Conservation (phyloP, 2,888 invertebrate species). For the Drosophila tanythrix region DNA sequence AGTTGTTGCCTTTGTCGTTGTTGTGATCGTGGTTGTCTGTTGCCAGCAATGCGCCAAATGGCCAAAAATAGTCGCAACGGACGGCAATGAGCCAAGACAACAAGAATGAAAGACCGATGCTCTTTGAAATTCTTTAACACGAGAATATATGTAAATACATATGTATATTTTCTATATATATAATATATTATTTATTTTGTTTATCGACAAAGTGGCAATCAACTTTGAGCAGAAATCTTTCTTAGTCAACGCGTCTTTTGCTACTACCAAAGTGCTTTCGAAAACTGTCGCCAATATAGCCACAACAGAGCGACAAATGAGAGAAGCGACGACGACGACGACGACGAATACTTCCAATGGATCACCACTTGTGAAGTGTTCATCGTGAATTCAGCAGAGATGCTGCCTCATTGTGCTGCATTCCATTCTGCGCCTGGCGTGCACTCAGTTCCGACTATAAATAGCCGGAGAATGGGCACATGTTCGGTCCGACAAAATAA, state of each 20-base stretch:
- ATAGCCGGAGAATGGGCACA: constrained; percentile 78
- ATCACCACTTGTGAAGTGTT: constrained; percentile 80
- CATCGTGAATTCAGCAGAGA: constrained; percentile 61
- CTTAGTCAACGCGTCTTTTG: constrained; percentile 65
- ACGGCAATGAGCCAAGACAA: constrained; percentile 73
- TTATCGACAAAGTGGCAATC: constrained; percentile 36
- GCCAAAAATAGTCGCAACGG: constrained; percentile 75
- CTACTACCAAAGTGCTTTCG: constrained; percentile 57
- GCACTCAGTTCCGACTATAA: constrained; percentile 68
- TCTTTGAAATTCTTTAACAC: constrained; percentile 8
- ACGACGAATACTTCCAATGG: constrained; percentile 60
- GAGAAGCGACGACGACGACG: constrained; percentile 31
- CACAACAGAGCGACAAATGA: constrained; percentile 46
- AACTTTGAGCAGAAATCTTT: constrained; percentile 20
- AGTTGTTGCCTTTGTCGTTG: background rate
- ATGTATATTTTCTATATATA: constrained; percentile 27
- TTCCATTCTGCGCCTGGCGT: constrained; percentile 64
- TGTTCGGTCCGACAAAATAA: constrained; percentile 50
- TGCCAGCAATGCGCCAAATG: constrained; percentile 48
- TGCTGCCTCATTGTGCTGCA: constrained; percentile 39
- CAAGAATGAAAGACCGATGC: constrained; percentile 21
- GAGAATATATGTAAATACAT: constrained; percentile 11
- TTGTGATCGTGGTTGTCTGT: constrained; percentile 6
- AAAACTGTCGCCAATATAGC: constrained; percentile 50
- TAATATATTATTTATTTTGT: constrained; percentile 46